Conservation (phyloP, 1,140 invertebrate genomes). For the Aricia agestis region DNA sequence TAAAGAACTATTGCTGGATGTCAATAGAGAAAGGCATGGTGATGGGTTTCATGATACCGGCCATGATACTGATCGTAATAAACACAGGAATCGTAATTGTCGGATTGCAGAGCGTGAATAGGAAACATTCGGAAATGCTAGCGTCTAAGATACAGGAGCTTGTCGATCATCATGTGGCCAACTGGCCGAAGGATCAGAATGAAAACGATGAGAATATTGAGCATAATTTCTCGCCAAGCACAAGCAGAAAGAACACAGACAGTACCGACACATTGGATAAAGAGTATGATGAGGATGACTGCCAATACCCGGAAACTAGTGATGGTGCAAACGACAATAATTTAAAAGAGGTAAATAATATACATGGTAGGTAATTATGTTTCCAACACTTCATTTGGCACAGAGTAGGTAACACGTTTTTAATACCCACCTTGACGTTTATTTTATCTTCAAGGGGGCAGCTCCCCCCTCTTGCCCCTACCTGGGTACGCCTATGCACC, state of each 20-base stretch:
- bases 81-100: slow-evolving; percentile 74
- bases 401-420: no score
- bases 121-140: slow-evolving; percentile 58
- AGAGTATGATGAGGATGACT: slow-evolving; percentile 61
- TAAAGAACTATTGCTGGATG: slow-evolving; percentile 83
- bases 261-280: slow-evolving; percentile 64
- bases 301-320: slow-evolving; percentile 30
- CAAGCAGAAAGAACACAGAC: slow-evolving; percentile 62
- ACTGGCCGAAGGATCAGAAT: slow-evolving; percentile 53
- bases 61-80: slow-evolving; percentile 80
- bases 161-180: slow-evolving; percentile 60
- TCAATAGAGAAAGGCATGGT: slow-evolving; percentile 84
- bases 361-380: not conserved
- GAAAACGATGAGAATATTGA: slow-evolving; percentile 56
- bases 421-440: no score
- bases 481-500: no score
- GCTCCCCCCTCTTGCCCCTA: no score
- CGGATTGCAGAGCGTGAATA: slow-evolving; percentile 60
- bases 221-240: slow-evolving; percentile 50
- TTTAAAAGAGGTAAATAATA: slow-evolving; percentile 46
- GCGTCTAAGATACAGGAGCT: slow-evolving; percentile 62
- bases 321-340: slow-evolving; percentile 39
- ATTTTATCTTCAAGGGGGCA: no score
- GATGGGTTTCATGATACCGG: slow-evolving; percentile 82
- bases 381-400: no score